Percentiles rank a stretch among this genome's conserved stretches.
Conservation (phyloP, 2,797 vertebrate genomes). For the Lerista edwardsae region DNA sequence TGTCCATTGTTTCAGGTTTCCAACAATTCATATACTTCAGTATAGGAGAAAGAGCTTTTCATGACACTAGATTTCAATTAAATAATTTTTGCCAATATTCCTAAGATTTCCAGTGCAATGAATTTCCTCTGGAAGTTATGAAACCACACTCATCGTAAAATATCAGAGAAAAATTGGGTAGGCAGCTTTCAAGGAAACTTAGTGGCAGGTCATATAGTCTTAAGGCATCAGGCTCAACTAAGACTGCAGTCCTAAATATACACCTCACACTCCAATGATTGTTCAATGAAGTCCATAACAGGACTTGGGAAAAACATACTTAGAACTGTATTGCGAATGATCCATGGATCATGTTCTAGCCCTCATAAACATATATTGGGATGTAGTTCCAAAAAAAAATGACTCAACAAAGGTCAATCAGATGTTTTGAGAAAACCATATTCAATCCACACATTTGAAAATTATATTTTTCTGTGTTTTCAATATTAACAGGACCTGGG, state of each 20-base stretch:
- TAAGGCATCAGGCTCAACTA: background rate
- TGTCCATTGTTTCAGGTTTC: background rate
- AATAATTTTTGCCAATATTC: background rate
- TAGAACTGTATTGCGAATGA: background rate
- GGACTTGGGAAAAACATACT: background rate
- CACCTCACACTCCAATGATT: background rate
- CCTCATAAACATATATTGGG: background rate
- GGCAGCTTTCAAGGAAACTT: background rate
- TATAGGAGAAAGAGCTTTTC: background rate
- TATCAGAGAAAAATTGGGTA: background rate
- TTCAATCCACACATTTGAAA: background rate
- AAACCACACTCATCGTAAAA: background rate
- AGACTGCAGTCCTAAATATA: background rate
- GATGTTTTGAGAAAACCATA: background rate
- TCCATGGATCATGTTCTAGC: background rate
- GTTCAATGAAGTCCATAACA: too few species aligned
- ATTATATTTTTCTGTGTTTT: background rate
- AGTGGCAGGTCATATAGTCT: background rate
- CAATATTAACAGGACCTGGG: too few species aligned
- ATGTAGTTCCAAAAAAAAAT: too few species aligned
- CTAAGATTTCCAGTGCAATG: background rate
- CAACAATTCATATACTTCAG: background rate
- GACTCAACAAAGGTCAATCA: too few species aligned
- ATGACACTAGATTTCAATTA: background rate
- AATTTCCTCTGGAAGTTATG: background rate